Base-by-base conservation (phyloP, 2,888 invertebrate genomes). In the Fragum sueziense region DNA sequence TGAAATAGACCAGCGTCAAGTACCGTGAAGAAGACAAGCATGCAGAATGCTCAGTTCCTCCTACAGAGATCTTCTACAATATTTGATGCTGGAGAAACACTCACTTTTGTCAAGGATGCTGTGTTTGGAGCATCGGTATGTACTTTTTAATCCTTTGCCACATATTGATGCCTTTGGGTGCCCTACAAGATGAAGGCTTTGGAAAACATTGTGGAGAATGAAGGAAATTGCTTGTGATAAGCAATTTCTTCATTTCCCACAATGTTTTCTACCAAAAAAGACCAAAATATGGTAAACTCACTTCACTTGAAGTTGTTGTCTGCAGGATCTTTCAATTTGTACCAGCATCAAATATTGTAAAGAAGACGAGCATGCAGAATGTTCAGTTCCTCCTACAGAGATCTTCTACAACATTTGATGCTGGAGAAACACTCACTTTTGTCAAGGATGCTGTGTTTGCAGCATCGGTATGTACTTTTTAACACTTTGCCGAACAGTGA, bases 1-100 rank as follows among this genome's bases (percentile, higher is more conserved):
- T n/a, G n/a, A n/a, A n/a, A n/a, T n/a, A 79, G 91, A 27, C 91
- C 91, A 0, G 76, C 82, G 20, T 88, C 91, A 6, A 29, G 67
- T 9, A 79, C 83, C 14, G 71, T 86, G 7, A 77, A 77, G 1
- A 70, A 69, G 31, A 31, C 14, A n/a, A 52, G 41, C 25, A 87
- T 90, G 87, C 79, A 86, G 68, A 80, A 84, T 29, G 57, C 80
- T 7, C 81, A 85, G 61, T 90, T 90, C 69, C 61, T 91, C n/a
- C 75, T 86, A 57, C 86, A 88, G 59, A 61, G 61, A 14, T 61
- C 61, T 2, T 82, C 86, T 33, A 81, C 87, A 37, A 72, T 54
- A 33, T 69, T 86, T 52, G 74, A 75, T 27, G 69, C 51, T 14
- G 70, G 70, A 0, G 68, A 70, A 47, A 25, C 14, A 20, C 14